Evolutionary conservation across 2,113 vertebrate species (phyloP).

Genomic region (Sturnus vulgaris): DNA sequence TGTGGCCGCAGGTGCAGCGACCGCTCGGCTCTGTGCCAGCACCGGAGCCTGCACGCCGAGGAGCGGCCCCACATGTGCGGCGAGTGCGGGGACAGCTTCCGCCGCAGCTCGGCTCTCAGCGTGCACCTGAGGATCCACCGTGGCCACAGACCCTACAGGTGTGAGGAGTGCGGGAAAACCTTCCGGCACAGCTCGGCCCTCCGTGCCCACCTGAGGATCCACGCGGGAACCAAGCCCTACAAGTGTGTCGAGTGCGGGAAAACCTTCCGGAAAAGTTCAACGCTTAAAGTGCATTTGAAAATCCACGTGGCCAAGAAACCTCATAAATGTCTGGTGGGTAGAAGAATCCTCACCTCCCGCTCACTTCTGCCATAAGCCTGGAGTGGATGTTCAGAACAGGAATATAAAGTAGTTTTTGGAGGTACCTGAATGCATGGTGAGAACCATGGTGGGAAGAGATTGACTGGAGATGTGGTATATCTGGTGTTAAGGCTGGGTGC

Average conservation of each 20-base stretch:
- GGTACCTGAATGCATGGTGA: neutral
- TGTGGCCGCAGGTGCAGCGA: neutral
- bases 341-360: conserved; percentile 33
- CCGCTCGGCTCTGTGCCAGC: neutral
- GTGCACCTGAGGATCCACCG: conserved; percentile 51
- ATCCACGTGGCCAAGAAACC: conserved; percentile 81
- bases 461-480: accelerated
- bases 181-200: conserved; percentile 71
- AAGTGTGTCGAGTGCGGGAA: conserved; percentile 51
- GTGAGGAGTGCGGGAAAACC: conserved; percentile 19
- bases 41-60: neutral
- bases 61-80: conserved; percentile 25
- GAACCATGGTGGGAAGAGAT: neutral
- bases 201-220: conserved; percentile 63
- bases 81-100: conserved; percentile 45
- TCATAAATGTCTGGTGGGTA: conserved; percentile 71
- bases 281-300: conserved; percentile 75
- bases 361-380: neutral
- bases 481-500: neutral
- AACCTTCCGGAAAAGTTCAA: conserved; percentile 58
- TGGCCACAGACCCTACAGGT: conserved; percentile 11
- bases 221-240: conserved; percentile 55
- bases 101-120: neutral
- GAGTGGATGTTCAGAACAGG: neutral
- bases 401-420: neutral